Percentiles rank a stretch among this genome's conserved stretches.
Evolutionary conservation across 2,113 vertebrate genomes (phyloP).

Genomic region (Columbina picui): DNA sequence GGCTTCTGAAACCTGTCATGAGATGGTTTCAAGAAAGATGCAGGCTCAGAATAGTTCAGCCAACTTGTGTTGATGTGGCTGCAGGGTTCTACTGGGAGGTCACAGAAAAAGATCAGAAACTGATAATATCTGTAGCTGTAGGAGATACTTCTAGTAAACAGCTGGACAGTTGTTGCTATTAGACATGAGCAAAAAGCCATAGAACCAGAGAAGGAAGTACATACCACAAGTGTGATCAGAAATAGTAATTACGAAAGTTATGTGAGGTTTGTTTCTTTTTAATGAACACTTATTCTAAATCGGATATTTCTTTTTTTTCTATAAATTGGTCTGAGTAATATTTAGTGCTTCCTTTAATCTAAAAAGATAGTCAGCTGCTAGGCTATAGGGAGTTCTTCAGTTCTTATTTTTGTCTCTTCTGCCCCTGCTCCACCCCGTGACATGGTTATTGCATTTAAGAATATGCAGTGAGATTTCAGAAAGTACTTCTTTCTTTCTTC

Average conservation of each 20-base stretch:
- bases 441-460: background rate
- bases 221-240: background rate
- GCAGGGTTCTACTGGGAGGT: background rate
- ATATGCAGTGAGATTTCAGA: background rate
- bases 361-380: background rate
- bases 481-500: background rate
- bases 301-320: background rate
- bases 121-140: background rate
- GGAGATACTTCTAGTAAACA: background rate
- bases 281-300: background rate
- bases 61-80: background rate
- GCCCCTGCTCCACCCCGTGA: rapidly evolving
- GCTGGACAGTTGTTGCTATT: background rate
- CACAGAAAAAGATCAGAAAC: background rate
- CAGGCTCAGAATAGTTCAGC: background rate
- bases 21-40: background rate
- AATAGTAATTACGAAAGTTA: background rate
- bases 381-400: background rate
- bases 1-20: background rate
- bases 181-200: background rate
- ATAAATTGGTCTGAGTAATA: background rate
- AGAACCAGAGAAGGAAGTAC: background rate
- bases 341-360: background rate
- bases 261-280: background rate
- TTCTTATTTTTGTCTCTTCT: background rate